Base-by-base conservation (phyloP, 2,888 invertebrate genomes). In the Cryptosula pallasiana region DNA sequence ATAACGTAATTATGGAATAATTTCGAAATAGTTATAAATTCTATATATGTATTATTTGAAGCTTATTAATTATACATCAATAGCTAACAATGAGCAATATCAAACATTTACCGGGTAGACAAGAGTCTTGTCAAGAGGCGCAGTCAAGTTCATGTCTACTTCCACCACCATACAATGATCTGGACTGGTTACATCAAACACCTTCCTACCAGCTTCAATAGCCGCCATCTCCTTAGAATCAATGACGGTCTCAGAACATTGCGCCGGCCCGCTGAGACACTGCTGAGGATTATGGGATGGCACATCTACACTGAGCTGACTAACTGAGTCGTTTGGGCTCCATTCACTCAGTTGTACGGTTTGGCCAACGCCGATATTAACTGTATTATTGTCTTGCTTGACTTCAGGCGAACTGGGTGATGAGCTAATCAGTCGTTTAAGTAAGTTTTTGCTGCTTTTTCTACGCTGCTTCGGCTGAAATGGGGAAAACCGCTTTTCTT, bases 131-230 rank as follows among this genome's bases (percentile, higher is more conserved):
- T 63, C 63, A 9, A 63, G 63, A 32, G 63, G 63, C 29, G 32
- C 9, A 16, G 63, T 13, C 2, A 29, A 3, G 13, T 2, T 63
- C 25, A 5, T 5, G 9, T 63, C 63, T 32, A 63, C 63, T 13
- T 25, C 25, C 32, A 63, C 63, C 34, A 63, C 63, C n/a, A 3
- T 32, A 63, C 63, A 63, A 32, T 63, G 63, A 32, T 63, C 63
- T 3, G 63, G 63, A 34, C 63, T 63, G 29, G 63, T 63, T n/a
- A 63, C 63, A 27, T 63, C 63, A 63, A 63, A 63, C 34, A 63
- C 63, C 32, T 63, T 63, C 5, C 32, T 5, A 9, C 63, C 63
- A 27, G 63, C 27, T 27, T 63, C 63, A 13, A 63, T 63, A 63
- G 5, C 63, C 13, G 63, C 27, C 32, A 63, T 63, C 63, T 63